Conservation (phyloP, 2,797 vertebrate genomes). For the Schizothorax lantsangensis region DNA sequence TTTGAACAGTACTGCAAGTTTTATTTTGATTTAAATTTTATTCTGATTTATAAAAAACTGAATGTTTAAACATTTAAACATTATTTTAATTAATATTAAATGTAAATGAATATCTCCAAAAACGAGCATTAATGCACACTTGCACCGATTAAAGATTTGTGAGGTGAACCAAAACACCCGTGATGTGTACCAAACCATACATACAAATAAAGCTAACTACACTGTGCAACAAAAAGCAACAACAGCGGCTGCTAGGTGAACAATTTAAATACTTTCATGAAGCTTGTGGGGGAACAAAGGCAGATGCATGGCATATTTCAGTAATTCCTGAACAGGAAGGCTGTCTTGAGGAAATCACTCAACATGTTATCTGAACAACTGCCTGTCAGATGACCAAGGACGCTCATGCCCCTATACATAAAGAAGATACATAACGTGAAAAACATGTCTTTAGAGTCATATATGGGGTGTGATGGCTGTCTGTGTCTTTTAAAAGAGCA, state of each 20-base stretch:
- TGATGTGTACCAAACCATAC: background rate
- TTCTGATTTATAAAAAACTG: background rate
- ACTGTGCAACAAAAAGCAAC: background rate
- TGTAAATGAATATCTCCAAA: too few species aligned
- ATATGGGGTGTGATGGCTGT: background rate
- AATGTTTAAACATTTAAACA: background rate
- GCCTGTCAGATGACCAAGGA: conserved; percentile 20
- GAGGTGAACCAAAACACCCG: background rate
- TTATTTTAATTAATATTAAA: background rate
- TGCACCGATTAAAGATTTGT: background rate
- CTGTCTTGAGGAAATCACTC: conserved; percentile 57
- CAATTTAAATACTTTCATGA: background rate
- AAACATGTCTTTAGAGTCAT: background rate
- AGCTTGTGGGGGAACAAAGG: background rate
- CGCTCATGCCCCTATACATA: background rate
- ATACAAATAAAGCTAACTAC: background rate
- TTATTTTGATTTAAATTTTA: background rate
- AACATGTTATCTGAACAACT: conserved; percentile 63
- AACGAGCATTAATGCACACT: background rate
- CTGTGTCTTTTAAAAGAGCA: background rate
- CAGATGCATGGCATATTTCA: conserved; percentile 40
- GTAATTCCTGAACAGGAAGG: conserved; percentile 61
- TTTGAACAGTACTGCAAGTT: background rate
- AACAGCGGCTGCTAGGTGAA: background rate
- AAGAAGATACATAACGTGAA: background rate